These are phyloP conservation scores for Theristicus caerulescens DNA, from an alignment of 2,113 vertebrate species.

Conservation along the genomic window DNA sequence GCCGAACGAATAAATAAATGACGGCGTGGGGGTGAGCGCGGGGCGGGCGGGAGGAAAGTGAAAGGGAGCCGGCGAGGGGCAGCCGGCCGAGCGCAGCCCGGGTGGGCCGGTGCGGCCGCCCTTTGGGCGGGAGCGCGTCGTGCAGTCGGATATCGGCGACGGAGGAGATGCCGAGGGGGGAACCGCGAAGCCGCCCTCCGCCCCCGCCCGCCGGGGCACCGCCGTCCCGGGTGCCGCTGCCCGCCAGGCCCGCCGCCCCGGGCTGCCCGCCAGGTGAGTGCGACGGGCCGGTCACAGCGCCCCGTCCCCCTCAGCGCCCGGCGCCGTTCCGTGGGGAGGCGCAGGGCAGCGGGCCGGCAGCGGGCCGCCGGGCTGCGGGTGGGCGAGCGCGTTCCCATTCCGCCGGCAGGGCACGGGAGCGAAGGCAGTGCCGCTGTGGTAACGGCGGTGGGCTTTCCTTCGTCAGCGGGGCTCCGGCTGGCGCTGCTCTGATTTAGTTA, in stretches of 20 bases:
- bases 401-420: background rate
- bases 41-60: background rate
- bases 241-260: background rate
- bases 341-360: background rate
- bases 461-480: background rate
- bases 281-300: background rate
- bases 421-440: accelerated
- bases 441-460: accelerated
- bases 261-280: background rate
- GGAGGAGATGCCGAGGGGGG: background rate
- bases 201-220: background rate
- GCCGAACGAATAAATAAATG: background rate
- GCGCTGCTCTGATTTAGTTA: accelerated
- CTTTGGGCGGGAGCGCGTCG: background rate
- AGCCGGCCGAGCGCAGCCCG: background rate
- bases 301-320: background rate
- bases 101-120: background rate
- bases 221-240: background rate
- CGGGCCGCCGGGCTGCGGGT: no score
- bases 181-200: background rate
- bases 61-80: background rate
- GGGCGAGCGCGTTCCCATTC: no score
- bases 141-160: background rate
- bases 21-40: no score
- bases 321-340: background rate